phyloP scores from a whole-genome alignment of 2,113 vertebrate species.

The Saccopteryx bilineata region DNA sequence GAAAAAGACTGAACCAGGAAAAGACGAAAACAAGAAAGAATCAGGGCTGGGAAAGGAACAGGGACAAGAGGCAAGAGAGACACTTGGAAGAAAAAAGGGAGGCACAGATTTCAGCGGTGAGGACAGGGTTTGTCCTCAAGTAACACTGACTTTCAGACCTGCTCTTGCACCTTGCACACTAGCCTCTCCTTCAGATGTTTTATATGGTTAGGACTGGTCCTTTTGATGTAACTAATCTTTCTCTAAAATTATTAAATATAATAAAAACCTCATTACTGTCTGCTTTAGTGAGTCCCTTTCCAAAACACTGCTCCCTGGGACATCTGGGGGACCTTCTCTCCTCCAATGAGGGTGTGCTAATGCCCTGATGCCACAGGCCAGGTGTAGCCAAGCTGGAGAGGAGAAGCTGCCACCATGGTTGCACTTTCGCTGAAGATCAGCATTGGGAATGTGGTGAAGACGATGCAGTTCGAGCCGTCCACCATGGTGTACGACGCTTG shows the following conservation, averaged over 20 bases:
- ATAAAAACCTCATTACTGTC: not conserved
- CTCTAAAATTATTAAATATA: slow-evolving; percentile 46
- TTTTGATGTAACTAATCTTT: not conserved
- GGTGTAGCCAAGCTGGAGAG: slow-evolving; percentile 77
- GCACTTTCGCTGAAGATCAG: slow-evolving; percentile 99
- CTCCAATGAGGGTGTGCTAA: not conserved
- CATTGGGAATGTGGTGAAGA: slow-evolving; percentile 98
- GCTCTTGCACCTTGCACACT: not conserved
- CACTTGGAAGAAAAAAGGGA: not conserved
- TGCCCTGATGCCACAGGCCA: not conserved
- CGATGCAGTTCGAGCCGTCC: slow-evolving; percentile 99
- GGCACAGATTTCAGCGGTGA: not conserved
- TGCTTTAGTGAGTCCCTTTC: slow-evolving; percentile 39
- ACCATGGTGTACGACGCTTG: slow-evolving; percentile 98
- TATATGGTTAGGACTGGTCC: not conserved
- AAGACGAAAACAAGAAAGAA: slow-evolving; percentile 26
- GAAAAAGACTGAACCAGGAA: slow-evolving; percentile 25
- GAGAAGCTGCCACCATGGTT: slow-evolving; percentile 93
- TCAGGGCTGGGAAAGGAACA: slow-evolving; percentile 46
- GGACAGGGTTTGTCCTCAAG: not conserved
- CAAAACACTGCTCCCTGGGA: not conserved
- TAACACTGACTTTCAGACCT: not conserved
- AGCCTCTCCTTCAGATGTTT: not conserved
- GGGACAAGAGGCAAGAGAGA: not conserved
- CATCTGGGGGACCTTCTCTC: not conserved